Evolutionary conservation across 1,140 invertebrate genomes (phyloP).

Genomic region (Calycopis cecrops): DNA sequence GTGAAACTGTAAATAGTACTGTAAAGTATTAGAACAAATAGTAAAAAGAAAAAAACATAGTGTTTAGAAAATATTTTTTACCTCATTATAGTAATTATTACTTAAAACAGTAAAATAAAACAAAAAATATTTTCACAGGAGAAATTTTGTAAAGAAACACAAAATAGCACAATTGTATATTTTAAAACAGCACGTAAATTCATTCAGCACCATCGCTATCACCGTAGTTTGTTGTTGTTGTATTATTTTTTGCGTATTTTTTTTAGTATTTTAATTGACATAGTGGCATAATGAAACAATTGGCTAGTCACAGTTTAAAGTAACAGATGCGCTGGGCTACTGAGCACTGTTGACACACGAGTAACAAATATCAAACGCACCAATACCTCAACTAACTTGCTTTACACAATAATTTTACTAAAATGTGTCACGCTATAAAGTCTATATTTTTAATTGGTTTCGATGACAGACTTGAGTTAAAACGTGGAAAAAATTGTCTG

Average conservation of each 20-base stretch:
- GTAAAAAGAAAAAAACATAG: too few relatives aligned
- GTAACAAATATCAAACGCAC: neutral
- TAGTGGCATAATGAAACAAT: conserved; percentile 63
- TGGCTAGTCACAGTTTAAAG: conserved; percentile 40
- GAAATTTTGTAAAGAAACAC: too few relatives aligned
- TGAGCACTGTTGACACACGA: conserved; percentile 35
- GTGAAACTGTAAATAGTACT: too few relatives aligned
- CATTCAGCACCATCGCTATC: conserved; percentile 12
- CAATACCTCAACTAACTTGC: neutral
- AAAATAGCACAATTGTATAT: too few relatives aligned
- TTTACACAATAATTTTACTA: neutral
- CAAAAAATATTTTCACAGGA: too few relatives aligned
- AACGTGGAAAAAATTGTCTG: too few relatives aligned
- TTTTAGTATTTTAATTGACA: conserved; percentile 46
- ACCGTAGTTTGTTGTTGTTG: conserved; percentile 19
- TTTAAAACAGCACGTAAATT: neutral
- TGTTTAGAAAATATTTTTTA: too few relatives aligned
- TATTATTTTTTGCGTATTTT: conserved; percentile 27
- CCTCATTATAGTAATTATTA: too few relatives aligned
- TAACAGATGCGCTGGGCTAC: conserved; percentile 33
- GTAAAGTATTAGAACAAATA: too few relatives aligned
- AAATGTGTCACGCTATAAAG: too few relatives aligned
- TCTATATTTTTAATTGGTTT: too few relatives aligned
- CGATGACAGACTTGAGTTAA: conserved; percentile 1
- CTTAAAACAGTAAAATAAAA: too few relatives aligned